phyloP scores from a whole-genome alignment of 2,797 vertebrate species.

The Channa striata region DNA sequence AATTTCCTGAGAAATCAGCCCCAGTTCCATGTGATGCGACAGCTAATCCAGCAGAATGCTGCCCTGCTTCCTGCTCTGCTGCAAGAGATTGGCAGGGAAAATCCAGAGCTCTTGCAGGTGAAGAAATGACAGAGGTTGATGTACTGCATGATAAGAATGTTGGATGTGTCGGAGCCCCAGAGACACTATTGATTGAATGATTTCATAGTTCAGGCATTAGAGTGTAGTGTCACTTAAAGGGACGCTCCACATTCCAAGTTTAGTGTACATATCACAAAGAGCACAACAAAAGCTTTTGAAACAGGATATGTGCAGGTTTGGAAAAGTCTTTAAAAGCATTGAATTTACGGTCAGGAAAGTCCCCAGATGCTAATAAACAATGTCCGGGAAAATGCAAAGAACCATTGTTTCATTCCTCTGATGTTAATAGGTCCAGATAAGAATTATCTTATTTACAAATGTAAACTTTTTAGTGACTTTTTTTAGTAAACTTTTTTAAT shows the following conservation, averaged over 20 bases:
- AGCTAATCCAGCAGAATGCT: conserved; percentile 97
- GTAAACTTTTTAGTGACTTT: no score
- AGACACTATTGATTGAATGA: not conserved
- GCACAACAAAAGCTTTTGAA: not conserved
- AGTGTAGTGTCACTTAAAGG: conserved; percentile 1
- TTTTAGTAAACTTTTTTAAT: no score
- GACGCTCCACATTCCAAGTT: not conserved
- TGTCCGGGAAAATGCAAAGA: no score
- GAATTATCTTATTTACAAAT: no score
- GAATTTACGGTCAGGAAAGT: no score
- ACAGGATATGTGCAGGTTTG: not conserved
- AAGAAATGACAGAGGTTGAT: not conserved
- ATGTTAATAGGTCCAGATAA: no score
- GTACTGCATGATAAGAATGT: not conserved
- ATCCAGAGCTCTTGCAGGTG: conserved; percentile 95
- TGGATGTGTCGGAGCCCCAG: not conserved
- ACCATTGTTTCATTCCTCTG: no score
- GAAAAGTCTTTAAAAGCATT: no score
- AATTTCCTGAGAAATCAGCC: conserved; percentile 96
- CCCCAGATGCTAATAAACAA: no score
- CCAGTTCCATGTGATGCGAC: conserved; percentile 97
- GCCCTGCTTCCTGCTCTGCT: conserved; percentile 92
- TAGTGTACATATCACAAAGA: not conserved
- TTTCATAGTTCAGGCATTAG: not conserved
- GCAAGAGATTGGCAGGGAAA: conserved; percentile 96